Evolutionary conservation across 2,797 vertebrate genomes (phyloP), one percentile per base, ranked within the genome.

Genomic region (Dendrocincla fuliginosa): DNA sequence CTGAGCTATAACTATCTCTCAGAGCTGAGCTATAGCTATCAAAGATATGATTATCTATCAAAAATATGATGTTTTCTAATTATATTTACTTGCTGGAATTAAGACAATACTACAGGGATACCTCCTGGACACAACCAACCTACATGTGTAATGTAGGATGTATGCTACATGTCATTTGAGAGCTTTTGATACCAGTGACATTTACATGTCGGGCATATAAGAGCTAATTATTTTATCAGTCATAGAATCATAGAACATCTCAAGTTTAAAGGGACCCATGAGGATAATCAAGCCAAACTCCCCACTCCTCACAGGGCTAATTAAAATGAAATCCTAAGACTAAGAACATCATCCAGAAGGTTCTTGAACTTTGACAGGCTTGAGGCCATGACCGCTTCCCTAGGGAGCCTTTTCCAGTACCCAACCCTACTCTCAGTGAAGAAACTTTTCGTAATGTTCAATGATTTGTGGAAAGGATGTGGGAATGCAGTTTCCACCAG

Each of bases 211-310:
- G 30, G 14, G 16, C 59, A 47, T 32, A 16, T 44, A 69, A 59
- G 13, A 35, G 30, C 4, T 35, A 57, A 53, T 46, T 32, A 67
- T 8, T 37, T 56, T 44, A 35, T 42, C 24, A 79, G 35, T 60
- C 10, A 10, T 13, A 71, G 57, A 83, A 70, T 23, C 13, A 11
- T 20, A 25, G 8, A 84, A 12, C 35, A 71, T 33, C 33, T 65
- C 39, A 53, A 32, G 22, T 0, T 19, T 46, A 32, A 59, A 46
- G 10, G 19, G 4, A 28, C 12, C n/a, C 17, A 32, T 3, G 52
- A 19, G 4, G 10, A 59, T 53, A 49, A 76, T 14, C 0, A 0
- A 41, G 15, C 57, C 24, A 18, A 64, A 64, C 9, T 47, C 7
- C 12, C 12, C 16, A 24, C 17, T 65, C 20, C 14, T 64, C 52